Percentiles rank a stretch among this genome's conserved stretches.
Conservation (phyloP, 2,797 vertebrate genomes). For the Euthynnus affinis region DNA sequence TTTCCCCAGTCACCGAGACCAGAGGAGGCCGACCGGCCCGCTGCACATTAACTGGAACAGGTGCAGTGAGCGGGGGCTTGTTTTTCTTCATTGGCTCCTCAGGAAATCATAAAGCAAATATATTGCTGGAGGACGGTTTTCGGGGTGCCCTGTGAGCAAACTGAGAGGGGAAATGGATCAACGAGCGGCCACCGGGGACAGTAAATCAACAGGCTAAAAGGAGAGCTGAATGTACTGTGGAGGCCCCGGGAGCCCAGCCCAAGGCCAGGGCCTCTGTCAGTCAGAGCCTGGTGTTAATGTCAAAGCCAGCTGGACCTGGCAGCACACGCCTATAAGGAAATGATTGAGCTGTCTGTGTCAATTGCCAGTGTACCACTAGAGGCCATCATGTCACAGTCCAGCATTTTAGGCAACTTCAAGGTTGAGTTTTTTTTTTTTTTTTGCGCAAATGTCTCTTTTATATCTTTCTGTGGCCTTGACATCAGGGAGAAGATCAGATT, state of each 20-base stretch:
- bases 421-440: constrained; percentile 53
- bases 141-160: constrained; percentile 89
- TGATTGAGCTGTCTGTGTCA: constrained; percentile 90
- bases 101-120: constrained; percentile 94
- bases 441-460: constrained; percentile 41
- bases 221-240: constrained; percentile 89
- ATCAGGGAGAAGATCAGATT: constrained; percentile 49
- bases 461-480: constrained; percentile 50
- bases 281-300: constrained; percentile 86
- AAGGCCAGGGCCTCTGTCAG: constrained; percentile 91
- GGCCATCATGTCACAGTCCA: constrained; percentile 88
- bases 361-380: constrained; percentile 88
- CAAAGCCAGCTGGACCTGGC: constrained; percentile 89
- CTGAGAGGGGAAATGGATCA: constrained; percentile 90
- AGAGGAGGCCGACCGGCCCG: constrained; percentile 73
- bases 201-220: constrained; percentile 92
- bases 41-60: constrained; percentile 88
- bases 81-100: constrained; percentile 88
- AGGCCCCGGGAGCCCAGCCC: constrained; percentile 84
- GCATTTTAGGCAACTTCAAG: constrained; percentile 66
- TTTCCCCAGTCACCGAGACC: constrained; percentile 75
- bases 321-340: constrained; percentile 83
- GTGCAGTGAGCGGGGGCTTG: constrained; percentile 82
- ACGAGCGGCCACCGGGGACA: constrained; percentile 84
- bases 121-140: constrained; percentile 89